Conservation (phyloP, 2,797 vertebrate genomes). For the Selene dorsalis region DNA sequence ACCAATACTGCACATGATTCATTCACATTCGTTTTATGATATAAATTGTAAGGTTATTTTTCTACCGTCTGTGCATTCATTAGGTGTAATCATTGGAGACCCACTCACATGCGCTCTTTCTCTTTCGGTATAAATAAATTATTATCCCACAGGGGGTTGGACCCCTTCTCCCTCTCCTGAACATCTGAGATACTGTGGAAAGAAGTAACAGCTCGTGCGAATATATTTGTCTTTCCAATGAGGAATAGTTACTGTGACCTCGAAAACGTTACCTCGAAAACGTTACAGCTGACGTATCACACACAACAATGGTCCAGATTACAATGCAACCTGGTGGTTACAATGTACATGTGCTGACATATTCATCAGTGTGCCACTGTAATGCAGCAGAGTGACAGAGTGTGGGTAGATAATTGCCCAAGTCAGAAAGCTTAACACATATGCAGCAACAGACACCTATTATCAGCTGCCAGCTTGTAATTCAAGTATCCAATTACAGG, state of each 20-base stretch:
- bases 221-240: constrained; percentile 19
- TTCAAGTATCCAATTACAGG: constrained; percentile 55
- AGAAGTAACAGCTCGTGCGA: constrained; percentile 22
- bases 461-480: constrained; percentile 59
- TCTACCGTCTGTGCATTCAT: constrained; percentile 15
- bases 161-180: constrained; percentile 23
- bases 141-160: constrained; percentile 26
- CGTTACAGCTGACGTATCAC: not conserved
- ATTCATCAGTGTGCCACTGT: constrained; percentile 31
- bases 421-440: constrained; percentile 53
- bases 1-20: not conserved
- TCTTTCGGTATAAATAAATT: constrained; percentile 45
- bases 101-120: not conserved
- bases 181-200: constrained; percentile 22
- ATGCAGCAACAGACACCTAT: constrained; percentile 53
- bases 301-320: constrained; percentile 4
- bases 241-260: constrained; percentile 12
- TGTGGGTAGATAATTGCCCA: constrained; percentile 58
- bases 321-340: constrained; percentile 2
- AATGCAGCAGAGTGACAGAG: constrained; percentile 33
- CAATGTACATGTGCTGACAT: not conserved
- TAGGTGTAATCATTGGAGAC: constrained; percentile 4
- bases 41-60: constrained; percentile 9
- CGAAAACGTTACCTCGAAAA: constrained; percentile 20
- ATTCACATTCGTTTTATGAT: not conserved